Conservation (phyloP, 2,113 vertebrate species). For the Ellobius talpinus region DNA sequence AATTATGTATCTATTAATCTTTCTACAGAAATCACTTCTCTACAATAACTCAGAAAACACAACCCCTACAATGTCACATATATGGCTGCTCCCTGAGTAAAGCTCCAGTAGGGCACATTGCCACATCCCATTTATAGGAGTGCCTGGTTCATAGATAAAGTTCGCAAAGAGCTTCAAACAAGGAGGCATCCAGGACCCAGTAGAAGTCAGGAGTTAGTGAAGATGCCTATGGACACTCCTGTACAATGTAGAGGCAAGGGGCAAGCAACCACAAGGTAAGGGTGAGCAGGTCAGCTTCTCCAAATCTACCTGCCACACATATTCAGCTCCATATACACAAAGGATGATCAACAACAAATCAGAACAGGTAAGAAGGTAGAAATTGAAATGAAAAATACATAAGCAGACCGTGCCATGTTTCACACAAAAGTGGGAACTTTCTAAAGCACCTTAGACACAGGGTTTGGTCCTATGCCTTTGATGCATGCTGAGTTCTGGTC, state of each 20-base stretch:
- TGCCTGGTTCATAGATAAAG: background rate
- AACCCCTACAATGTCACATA: too few species aligned
- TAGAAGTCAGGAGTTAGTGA: background rate
- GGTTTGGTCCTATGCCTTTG: accelerated
- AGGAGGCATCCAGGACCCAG: background rate
- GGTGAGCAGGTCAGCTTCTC: background rate
- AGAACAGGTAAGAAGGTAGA: background rate
- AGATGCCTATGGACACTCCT: background rate
- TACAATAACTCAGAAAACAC: background rate
- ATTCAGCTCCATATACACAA: accelerated
- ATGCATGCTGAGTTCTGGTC: background rate
- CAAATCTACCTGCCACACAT: background rate
- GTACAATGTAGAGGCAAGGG: too few species aligned
- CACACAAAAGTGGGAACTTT: accelerated
- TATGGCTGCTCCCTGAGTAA: background rate
- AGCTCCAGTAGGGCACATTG: background rate
- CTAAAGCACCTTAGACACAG: accelerated
- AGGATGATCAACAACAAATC: background rate
- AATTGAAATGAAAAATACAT: background rate
- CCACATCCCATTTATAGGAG: background rate
- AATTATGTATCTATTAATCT: background rate
- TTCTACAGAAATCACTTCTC: background rate
- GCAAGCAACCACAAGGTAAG: background rate
- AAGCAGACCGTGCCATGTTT: background rate
- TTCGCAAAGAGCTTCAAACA: background rate